Base-by-base conservation (phyloP, 2,797 vertebrate species). In the Diplodus sargus region DNA sequence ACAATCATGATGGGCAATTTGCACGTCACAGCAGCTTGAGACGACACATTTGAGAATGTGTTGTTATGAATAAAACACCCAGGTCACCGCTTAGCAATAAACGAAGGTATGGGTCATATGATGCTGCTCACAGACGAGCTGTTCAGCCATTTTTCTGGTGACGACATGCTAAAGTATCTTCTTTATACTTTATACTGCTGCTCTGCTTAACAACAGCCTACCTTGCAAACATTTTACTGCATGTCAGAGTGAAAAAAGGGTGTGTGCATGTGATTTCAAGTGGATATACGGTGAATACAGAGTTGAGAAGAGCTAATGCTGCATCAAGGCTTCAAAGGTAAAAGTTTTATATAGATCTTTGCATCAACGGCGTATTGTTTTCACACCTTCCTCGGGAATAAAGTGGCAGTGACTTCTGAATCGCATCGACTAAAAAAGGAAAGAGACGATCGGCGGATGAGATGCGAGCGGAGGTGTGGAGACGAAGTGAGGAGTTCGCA, bases 401-500 rank as follows among this genome's bases (percentile, higher is more conserved):
- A 51, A 20, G 73, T 28, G 17, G 28, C 54, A 56, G 53, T 43
- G 28, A 49, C 62, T 34, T 72, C 39, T 47, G 14, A 49, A 52
- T 48, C 25, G 12, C 22, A 18, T 12, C 23, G 23, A 68, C 51
- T 4, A 28, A 28, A 65, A 28, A 28, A 65, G 45, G 25, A 59
- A n/a, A 15, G 43, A 1, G 1, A 16, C 45, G 86, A 65, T 53
- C 12, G 17, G 15, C 39, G 63, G 48, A 56, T 22, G 57, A 60
- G 54, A 49, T 69, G 62, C 54, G 57, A 53, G 53, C 11, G 0
- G 23, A 71, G 74, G 78, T 71, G 77, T 82, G 74, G 18, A 63
- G 63, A 74, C 60, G 42, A 62, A 81, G 70, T 74, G 63, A 60
- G 66, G 34, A 65, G 69, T 74, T 78, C 62, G 30, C 79, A 7